Conservation (phyloP, 2,888 invertebrate species). For the Acleris literana region DNA sequence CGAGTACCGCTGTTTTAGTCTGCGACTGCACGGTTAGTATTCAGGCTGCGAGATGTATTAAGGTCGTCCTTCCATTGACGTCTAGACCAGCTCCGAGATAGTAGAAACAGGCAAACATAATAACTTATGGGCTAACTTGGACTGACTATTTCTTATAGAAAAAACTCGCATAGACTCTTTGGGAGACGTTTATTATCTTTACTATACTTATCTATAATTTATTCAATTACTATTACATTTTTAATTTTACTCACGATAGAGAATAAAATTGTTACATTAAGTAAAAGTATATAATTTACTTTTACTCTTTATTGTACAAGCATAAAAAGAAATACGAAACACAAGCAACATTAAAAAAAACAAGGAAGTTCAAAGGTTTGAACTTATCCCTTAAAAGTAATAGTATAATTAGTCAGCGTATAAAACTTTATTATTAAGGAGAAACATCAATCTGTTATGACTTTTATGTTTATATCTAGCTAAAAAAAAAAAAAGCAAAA, state of each 20-base stretch:
- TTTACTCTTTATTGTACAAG: too few species aligned
- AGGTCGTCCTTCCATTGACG: slow-evolving; percentile 20
- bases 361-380: not conserved
- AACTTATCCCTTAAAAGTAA: not conserved
- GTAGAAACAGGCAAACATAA: slow-evolving; percentile 22
- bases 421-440: not conserved
- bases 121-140: slow-evolving; percentile 5
- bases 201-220: too few species aligned
- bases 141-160: not conserved
- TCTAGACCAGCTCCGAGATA: slow-evolving; percentile 3
- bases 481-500: too few species aligned
- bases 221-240: too few species aligned
- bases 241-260: too few species aligned
- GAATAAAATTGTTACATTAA: too few species aligned
- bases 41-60: slow-evolving; percentile 29
- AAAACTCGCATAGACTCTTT: not conserved
- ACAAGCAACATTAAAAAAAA: not conserved
- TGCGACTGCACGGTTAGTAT: slow-evolving; percentile 16
- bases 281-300: too few species aligned
- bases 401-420: too few species aligned
- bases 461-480: too few species aligned
- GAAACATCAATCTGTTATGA: not conserved
- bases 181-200: not conserved
- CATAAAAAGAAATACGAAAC: too few species aligned
- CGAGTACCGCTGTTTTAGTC: not conserved